Percentiles rank a stretch among this genome's conserved stretches.
Evolutionary conservation across 2,797 vertebrate genomes (phyloP).

Genomic region (Scarus forsteni): DNA sequence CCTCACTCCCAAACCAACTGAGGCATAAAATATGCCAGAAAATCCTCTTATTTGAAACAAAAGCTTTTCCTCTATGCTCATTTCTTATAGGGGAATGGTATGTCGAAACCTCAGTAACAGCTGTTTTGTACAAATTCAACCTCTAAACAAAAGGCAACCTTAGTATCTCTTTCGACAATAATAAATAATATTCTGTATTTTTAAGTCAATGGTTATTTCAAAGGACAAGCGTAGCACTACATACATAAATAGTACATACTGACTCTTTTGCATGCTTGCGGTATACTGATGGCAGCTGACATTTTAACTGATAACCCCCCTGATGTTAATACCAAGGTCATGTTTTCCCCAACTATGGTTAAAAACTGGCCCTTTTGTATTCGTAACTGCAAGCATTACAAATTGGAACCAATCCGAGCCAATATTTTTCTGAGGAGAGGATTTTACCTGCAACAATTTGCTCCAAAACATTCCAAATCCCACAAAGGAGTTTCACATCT

Average conservation of each 20-base stretch:
- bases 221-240: background rate
- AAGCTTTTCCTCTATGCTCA: no score
- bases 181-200: no score
- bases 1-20: no score
- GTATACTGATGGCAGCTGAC: constrained; percentile 19
- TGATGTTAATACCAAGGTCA: constrained; percentile 9
- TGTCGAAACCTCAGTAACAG: no score
- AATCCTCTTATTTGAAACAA: no score
- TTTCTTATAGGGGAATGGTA: no score
- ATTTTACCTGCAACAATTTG: constrained; percentile 17
- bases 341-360: constrained; percentile 23
- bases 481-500: constrained; percentile 37
- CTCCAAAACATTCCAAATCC: constrained; percentile 17
- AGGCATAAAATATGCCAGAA: no score
- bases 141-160: no score
- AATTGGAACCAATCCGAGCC: background rate
- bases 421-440: constrained; percentile 10
- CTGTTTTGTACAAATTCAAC: no score
- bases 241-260: no score
- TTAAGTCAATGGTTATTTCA: background rate
- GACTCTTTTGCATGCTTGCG: constrained; percentile 29
- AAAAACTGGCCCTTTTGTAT: constrained; percentile 39
- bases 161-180: no score
- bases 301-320: background rate
- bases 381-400: constrained; percentile 16